Evolutionary conservation across 1,140 invertebrate genomes (phyloP).

Genomic region (Galleria mellonella): DNA sequence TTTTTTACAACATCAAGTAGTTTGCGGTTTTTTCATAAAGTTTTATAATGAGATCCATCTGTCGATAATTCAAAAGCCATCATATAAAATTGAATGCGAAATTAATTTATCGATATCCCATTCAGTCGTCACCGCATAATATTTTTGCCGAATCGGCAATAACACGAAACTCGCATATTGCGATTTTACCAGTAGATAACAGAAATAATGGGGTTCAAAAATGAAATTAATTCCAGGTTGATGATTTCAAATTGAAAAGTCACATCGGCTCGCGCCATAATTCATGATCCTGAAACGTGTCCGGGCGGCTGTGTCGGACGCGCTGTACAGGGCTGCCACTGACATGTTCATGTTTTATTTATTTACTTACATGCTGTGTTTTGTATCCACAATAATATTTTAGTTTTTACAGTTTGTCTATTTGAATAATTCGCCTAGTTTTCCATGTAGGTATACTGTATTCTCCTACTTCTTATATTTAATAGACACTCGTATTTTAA

Average conservation of each 20-base stretch:
- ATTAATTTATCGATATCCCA: conserved; percentile 26
- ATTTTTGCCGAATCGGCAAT: conserved; percentile 63
- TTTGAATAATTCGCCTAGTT: too few relatives aligned
- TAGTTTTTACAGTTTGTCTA: too few relatives aligned
- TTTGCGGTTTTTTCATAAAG: too few relatives aligned
- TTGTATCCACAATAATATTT: too few relatives aligned
- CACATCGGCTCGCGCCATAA: conserved; percentile 71
- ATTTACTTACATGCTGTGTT: too few relatives aligned
- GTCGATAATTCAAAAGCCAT: too few relatives aligned
- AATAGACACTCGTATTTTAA: too few relatives aligned
- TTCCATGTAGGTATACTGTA: too few relatives aligned
- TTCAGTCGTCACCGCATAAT: conserved; percentile 34
- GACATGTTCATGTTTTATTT: too few relatives aligned
- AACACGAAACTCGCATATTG: conserved; percentile 68
- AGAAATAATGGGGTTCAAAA: conserved; percentile 74
- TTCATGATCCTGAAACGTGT: conserved; percentile 72
- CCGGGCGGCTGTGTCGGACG: conserved; percentile 66
- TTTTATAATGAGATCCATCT: too few relatives aligned
- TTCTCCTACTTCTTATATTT: too few relatives aligned
- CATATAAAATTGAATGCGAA: conserved; percentile 14
- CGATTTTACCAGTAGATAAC: conserved; percentile 66
- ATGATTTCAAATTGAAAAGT: conserved; percentile 75
- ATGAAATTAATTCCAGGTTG: conserved; percentile 75
- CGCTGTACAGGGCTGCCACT: conserved; percentile 36
- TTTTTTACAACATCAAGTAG: too few relatives aligned